Evolutionary conservation across 1,140 invertebrate genomes (phyloP).

Genomic region (Heliothis subflexa): DNA sequence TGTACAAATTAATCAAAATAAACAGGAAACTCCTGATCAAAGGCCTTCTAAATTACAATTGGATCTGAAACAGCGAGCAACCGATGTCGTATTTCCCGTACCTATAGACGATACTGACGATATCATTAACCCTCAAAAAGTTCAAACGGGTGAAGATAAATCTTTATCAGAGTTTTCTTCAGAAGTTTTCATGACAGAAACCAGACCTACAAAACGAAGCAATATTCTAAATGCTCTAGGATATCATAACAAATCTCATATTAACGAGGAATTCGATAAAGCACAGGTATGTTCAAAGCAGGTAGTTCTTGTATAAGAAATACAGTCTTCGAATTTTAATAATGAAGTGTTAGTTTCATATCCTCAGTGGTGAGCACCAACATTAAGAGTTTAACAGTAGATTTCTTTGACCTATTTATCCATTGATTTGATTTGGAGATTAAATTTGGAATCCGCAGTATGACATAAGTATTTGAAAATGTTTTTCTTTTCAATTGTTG

Average conservation of each 20-base stretch:
- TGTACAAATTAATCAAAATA: conserved; percentile 12
- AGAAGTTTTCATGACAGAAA: conserved; percentile 50
- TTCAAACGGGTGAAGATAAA: conserved; percentile 52
- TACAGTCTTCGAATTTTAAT: background rate
- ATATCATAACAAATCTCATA: background rate
- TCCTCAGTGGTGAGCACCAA: too few species aligned
- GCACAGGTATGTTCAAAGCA: conserved; percentile 20
- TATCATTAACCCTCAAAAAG: background rate
- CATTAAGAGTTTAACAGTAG: too few species aligned
- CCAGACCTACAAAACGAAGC: background rate
- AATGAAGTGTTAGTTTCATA: background rate
- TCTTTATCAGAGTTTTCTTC: conserved; percentile 72
- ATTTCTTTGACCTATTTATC: too few species aligned
- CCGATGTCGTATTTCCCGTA: background rate
- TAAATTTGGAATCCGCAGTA: background rate
- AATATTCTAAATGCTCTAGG: background rate
- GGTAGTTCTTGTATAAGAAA: background rate
- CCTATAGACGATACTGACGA: conserved; percentile 1
- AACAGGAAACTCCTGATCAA: background rate
- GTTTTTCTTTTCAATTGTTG: background rate
- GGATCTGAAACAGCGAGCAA: background rate
- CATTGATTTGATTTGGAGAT: too few species aligned
- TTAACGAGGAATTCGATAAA: conserved; percentile 15
- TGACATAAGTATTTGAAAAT: background rate
- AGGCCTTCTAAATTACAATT: background rate